These are phyloP conservation scores for Tinea semifulvella DNA, from an alignment of 2,888 invertebrate species.

Conservation along the genomic window DNA sequence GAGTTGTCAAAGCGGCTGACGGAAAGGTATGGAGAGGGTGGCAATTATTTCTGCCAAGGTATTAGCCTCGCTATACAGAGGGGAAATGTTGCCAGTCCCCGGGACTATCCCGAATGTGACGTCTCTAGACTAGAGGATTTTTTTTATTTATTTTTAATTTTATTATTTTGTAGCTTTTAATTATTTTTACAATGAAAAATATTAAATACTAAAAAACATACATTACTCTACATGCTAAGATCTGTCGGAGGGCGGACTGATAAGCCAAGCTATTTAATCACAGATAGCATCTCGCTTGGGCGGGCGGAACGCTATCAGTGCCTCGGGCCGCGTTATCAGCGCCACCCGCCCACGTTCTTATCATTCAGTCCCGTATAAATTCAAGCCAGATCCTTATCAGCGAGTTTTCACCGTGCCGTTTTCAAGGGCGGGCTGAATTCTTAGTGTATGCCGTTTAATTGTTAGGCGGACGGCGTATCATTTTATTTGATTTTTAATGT, in stretches of 20 bases:
- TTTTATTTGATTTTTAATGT: too few relatives aligned
- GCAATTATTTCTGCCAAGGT: too few relatives aligned
- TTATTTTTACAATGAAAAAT: neutral
- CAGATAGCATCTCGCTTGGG: slow-evolving; percentile 47
- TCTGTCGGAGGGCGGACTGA: slow-evolving; percentile 38
- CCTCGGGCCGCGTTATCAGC: slow-evolving; percentile 25
- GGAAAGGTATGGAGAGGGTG: too few relatives aligned
- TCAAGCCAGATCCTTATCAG: slow-evolving; percentile 31
- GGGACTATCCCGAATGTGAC: too few relatives aligned
- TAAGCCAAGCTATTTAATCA: slow-evolving; percentile 57
- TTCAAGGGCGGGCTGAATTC: slow-evolving; percentile 12
- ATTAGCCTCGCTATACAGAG: too few relatives aligned
- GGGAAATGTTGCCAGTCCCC: too few relatives aligned
- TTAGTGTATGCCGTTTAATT: too few relatives aligned
- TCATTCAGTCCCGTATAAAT: slow-evolving; percentile 36
- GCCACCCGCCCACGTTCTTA: slow-evolving; percentile 17
- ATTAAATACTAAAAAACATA: neutral
- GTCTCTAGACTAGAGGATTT: too few relatives aligned
- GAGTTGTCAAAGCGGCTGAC: too few relatives aligned
- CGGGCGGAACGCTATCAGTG: slow-evolving; percentile 47
- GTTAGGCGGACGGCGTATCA: too few relatives aligned
- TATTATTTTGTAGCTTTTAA: too few relatives aligned
- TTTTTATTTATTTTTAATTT: too few relatives aligned
- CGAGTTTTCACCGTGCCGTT: slow-evolving; percentile 11
- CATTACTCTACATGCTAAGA: slow-evolving; percentile 37